These are phyloP conservation scores for Chlamydotis undulata DNA, from an alignment of 2,113 vertebrate genomes.

Conservation along the genomic window DNA sequence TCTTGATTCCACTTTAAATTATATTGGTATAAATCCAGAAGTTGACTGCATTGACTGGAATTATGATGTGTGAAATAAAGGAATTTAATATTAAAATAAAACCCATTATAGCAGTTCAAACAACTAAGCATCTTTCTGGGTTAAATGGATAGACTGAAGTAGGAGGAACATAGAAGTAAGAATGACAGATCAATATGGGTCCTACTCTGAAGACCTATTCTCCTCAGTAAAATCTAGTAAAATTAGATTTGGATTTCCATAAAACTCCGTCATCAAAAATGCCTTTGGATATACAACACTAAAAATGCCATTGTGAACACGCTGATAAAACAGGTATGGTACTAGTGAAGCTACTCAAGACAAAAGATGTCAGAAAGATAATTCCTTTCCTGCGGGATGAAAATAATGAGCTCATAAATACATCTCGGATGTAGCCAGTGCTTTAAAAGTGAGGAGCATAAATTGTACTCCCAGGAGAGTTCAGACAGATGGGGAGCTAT, in stretches of 20 bases:
- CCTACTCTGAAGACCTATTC: neutral
- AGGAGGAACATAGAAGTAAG: neutral
- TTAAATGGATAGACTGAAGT: neutral
- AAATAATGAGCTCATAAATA: slow-evolving; percentile 69
- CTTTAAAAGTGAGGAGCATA: slow-evolving; percentile 38
- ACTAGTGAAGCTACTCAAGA: slow-evolving; percentile 37
- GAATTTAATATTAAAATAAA: neutral
- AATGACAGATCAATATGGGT: slow-evolving; percentile 3
- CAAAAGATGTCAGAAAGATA: slow-evolving; percentile 18
- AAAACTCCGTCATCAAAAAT: slow-evolving; percentile 20
- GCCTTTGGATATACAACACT: neutral
- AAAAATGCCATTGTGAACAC: slow-evolving; percentile 4
- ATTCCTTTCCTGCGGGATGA: slow-evolving; percentile 33
- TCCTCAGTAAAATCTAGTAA: neutral
- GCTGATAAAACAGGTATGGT: slow-evolving; percentile 39
- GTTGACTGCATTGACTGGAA: neutral
- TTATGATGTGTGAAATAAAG: neutral
- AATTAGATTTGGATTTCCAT: slow-evolving; percentile 10
- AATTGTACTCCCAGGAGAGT: slow-evolving; percentile 34
- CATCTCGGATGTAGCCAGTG: slow-evolving; percentile 25
- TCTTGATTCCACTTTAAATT: neutral
- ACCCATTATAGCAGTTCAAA: neutral
- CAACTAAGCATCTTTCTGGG: neutral
- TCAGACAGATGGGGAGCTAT: slow-evolving; percentile 20
- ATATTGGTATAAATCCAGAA: neutral